Conservation (phyloP, 1,140 invertebrate genomes). For the Kradibia gibbosae region DNA sequence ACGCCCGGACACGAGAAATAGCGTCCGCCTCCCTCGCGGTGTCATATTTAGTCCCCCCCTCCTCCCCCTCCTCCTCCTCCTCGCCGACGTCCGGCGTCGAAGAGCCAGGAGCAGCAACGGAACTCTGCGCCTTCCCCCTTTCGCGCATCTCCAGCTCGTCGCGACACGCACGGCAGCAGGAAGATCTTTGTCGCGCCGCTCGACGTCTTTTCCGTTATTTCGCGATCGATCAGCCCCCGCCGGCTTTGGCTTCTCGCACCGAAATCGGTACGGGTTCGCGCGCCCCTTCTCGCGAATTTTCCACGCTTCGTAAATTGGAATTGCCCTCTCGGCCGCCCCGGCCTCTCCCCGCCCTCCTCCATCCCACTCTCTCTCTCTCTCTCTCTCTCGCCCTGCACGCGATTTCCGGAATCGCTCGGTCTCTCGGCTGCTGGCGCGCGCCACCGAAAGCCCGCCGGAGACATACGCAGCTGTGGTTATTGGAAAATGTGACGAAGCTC, state of each 20-base stretch:
- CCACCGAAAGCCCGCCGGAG: neutral
- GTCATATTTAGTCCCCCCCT: too few relatives aligned
- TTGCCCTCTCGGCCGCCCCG: constrained; percentile 2
- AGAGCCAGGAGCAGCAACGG: too few relatives aligned
- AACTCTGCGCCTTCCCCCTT: neutral
- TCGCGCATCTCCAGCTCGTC: neutral
- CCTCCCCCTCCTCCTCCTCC: neutral
- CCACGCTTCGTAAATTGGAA: constrained; percentile 47
- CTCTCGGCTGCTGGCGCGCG: too few relatives aligned
- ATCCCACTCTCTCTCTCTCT: constrained; percentile 14
- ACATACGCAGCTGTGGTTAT: constrained; percentile 32
- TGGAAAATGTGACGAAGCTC: constrained; percentile 31
- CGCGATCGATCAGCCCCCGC: constrained; percentile 30
- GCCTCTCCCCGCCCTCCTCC: constrained; percentile 10
- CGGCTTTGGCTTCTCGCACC: neutral
- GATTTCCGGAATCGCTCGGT: too few relatives aligned
- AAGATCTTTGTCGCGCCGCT: constrained; percentile 41
- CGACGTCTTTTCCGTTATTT: constrained; percentile 33
- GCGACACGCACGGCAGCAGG: neutral
- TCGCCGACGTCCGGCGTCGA: too few relatives aligned
- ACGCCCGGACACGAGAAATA: constrained; percentile 4
- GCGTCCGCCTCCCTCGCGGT: neutral
- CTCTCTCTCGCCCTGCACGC: neutral
- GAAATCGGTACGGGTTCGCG: constrained; percentile 23
- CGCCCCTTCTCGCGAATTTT: constrained; percentile 38